Conservation (phyloP, 2,113 vertebrate genomes). For the Apodemus sylvaticus region DNA sequence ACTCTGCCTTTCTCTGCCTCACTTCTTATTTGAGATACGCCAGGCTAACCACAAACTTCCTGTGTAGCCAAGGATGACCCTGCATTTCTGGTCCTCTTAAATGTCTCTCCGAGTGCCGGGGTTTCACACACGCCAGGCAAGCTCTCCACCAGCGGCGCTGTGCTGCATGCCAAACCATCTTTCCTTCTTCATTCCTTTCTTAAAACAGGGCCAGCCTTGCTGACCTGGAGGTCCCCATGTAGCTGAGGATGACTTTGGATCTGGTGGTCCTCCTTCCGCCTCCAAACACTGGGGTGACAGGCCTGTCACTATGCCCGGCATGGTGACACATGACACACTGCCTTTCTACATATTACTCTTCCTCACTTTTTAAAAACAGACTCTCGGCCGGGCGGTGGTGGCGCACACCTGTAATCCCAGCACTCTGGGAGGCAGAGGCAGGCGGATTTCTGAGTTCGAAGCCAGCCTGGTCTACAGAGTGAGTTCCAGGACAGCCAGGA, state of each 20-base stretch:
- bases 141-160: background rate
- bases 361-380: background rate
- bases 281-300: background rate
- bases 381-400: no score
- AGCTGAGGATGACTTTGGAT: background rate
- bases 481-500: no score
- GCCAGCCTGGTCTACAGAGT: no score
- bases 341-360: background rate
- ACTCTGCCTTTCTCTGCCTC: background rate
- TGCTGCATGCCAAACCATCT: background rate
- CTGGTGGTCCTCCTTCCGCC: background rate
- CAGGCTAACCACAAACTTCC: background rate
- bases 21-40: background rate
- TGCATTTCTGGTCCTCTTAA: background rate
- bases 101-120: background rate
- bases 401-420: no score
- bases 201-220: background rate
- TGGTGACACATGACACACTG: background rate
- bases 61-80: background rate
- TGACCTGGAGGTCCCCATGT: background rate
- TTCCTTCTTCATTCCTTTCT: background rate
- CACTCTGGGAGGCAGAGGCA: no score
- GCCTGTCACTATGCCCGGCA: background rate
- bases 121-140: background rate
- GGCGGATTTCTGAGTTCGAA: no score